A percentile compares a stretch with the other conserved stretches of the same genome.
phyloP scores from a whole-genome alignment of 2,888 invertebrate species.

The Dryocosmus kuriphilus region DNA sequence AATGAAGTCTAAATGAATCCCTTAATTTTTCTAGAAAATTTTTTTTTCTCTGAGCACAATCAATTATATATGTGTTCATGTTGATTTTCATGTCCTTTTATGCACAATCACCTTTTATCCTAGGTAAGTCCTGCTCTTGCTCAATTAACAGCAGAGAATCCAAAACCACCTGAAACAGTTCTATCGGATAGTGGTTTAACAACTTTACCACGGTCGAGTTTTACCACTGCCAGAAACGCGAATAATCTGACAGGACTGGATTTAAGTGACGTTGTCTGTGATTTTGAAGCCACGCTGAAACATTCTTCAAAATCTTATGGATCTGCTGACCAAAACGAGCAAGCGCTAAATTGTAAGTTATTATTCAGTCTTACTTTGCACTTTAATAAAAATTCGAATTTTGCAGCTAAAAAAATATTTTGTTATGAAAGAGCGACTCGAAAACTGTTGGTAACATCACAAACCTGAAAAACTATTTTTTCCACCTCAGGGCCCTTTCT shows the following conservation, averaged over 20 bases:
- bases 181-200: neutral
- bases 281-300: slow-evolving; percentile 85
- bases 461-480: too few relatives aligned
- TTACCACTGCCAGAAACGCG: slow-evolving; percentile 36
- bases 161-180: slow-evolving; percentile 61
- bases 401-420: too few relatives aligned
- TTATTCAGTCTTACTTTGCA: too few relatives aligned
- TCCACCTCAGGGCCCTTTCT: too few relatives aligned
- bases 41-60: too few relatives aligned
- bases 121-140: slow-evolving; percentile 69
- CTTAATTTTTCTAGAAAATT: too few relatives aligned
- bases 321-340: slow-evolving; percentile 47
- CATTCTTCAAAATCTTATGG: slow-evolving; percentile 70
- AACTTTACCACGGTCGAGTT: slow-evolving; percentile 40
- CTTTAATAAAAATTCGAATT: too few relatives aligned
- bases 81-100: neutral
- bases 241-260: slow-evolving; percentile 67
- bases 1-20: too few relatives aligned
- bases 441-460: too few relatives aligned
- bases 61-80: neutral
- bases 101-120: slow-evolving; percentile 41
- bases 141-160: slow-evolving; percentile 63
- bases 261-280: slow-evolving; percentile 81
- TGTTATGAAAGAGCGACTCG: too few relatives aligned
- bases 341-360: slow-evolving; percentile 54